phyloP scores from a whole-genome alignment of 2,797 vertebrate genomes.

The Fundulus diaphanus region DNA sequence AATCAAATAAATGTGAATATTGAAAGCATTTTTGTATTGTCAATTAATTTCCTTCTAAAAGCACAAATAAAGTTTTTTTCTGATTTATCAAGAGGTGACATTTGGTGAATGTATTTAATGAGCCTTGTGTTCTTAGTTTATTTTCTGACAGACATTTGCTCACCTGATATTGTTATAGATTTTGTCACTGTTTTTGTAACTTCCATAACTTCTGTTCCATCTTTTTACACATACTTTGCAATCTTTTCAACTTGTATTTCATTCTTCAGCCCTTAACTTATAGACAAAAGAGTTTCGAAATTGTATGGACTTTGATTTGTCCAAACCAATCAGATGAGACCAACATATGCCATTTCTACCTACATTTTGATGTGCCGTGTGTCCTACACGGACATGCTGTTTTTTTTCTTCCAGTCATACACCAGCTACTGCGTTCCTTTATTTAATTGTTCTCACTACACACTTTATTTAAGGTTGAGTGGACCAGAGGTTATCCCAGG shows the following conservation, averaged over 20 bases:
- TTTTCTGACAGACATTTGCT: not conserved
- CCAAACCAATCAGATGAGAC: not conserved
- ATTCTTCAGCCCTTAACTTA: not conserved
- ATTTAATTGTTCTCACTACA: no score
- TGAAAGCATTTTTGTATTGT: conserved; percentile 65
- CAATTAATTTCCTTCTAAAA: not conserved
- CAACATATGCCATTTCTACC: not conserved
- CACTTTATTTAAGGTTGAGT: no score
- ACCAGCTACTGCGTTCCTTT: no score
- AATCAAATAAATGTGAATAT: conserved; percentile 72
- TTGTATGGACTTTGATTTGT: not conserved
- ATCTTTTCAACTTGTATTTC: no score
- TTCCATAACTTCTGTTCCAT: no score
- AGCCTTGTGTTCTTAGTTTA: not conserved
- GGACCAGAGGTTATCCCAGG: no score
- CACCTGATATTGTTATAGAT: not conserved
- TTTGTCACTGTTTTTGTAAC: no score
- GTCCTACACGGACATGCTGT: no score
- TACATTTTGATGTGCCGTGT: no score
- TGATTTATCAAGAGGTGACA: not conserved
- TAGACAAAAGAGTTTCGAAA: not conserved
- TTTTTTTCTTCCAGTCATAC: no score
- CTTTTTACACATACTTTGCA: no score
- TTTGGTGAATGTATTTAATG: not conserved
- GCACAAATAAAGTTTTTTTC: not conserved